Base-by-base conservation (phyloP, 1,140 invertebrate genomes). In the Drosophila watanabei region DNA sequence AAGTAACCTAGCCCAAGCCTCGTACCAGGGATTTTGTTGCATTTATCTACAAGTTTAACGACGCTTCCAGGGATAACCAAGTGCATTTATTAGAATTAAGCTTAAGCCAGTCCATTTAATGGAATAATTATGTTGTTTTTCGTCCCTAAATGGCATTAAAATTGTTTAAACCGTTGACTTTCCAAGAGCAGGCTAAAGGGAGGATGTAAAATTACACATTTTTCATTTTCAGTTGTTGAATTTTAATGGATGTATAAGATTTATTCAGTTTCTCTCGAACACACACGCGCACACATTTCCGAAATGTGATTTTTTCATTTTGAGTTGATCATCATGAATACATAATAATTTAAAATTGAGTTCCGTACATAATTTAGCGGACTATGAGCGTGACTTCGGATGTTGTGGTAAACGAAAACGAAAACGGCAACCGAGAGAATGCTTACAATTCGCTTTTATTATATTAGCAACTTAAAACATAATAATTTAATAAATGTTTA, bases 401-500 rank as follows among this genome's bases (percentile, higher is more conserved):
- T 32, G 49, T 65, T 63, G 30, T 49, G n/a, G n/a, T n/a, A n/a
- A n/a, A n/a, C n/a, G n/a, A n/a, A 60, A 61, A 71, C 65, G 51
- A 41, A 66, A 64, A 76, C 49, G 64, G 43, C 57, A 78, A 73
- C 70, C 54, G 71, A 58, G 37, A 62, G 63, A 71, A 85, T 82
- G 86, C 87, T 91, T 89, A 87, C 82, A 80, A 73, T 89, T 87
- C 69, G 86, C 76, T 52, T 88, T 88, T 91, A 90, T 90, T 57
- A 57, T 57, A 57, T 90, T 91, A 77, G 87, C 82, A 88, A 85
- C 85, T 88, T 88, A 88, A 86, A 89, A 89, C 86, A 87, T 89
- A 90, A 89, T 86, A 89, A 91, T 89, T 86, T 89, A 89, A 90
- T 89, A 90, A 89, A 89, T 91, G 82, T 89, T 91, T 91, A 89